Evolutionary conservation across 1,140 invertebrate genomes (phyloP).

Genomic region (Trachelipus rathkii): DNA sequence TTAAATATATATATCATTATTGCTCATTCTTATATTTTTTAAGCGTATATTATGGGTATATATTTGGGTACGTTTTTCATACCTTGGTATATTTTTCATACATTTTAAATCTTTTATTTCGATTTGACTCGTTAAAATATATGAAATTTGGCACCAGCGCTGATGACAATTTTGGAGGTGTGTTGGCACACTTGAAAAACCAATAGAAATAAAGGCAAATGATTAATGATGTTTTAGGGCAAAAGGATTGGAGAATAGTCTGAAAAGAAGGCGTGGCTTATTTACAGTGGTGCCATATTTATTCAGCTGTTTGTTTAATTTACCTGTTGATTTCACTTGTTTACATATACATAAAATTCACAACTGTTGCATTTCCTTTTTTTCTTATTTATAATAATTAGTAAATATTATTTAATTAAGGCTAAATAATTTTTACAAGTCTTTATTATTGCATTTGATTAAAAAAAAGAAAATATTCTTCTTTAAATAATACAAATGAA

Average conservation of each 20-base stretch:
- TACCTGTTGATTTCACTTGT: constrained; percentile 12
- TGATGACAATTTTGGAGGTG: neutral
- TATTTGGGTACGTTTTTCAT: no score
- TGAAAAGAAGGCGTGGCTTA: neutral
- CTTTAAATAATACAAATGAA: no score
- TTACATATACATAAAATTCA: constrained; percentile 1
- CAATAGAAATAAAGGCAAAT: neutral
- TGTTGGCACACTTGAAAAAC: neutral
- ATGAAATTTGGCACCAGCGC: neutral
- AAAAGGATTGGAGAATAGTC: neutral
- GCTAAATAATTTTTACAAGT: no score
- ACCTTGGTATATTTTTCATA: no score
- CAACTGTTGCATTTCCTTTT: neutral
- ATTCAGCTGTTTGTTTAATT: neutral
- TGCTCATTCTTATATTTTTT: no score
- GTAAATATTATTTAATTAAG: no score
- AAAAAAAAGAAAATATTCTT: no score
- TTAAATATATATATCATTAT: no score
- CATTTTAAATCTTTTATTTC: no score
- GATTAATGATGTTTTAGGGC: neutral
- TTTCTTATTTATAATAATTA: no score
- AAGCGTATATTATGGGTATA: no score
- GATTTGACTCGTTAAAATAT: neutral
- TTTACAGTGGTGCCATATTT: neutral
- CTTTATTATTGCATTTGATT: no score